Percentiles rank a stretch among this genome's conserved stretches.
Evolutionary conservation across 1,140 invertebrate genomes (phyloP).

Genomic region (Musca vetustissima): DNA sequence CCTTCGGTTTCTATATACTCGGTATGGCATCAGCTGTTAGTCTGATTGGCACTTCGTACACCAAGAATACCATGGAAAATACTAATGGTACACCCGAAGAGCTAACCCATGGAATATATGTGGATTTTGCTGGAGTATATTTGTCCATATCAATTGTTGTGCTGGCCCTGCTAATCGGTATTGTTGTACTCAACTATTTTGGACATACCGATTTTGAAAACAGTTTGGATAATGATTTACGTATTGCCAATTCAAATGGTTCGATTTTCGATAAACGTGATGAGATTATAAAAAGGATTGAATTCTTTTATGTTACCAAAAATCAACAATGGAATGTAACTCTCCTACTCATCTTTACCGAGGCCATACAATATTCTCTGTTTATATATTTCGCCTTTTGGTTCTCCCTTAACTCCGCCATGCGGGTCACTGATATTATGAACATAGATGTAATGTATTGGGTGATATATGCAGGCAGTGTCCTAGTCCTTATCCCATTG

Average conservation of each 20-base stretch:
- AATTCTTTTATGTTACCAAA: constrained; percentile 53
- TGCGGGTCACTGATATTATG: constrained; percentile 36
- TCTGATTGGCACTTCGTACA: constrained; percentile 41
- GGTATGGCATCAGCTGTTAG: constrained; percentile 46
- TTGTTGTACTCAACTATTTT: constrained; percentile 44
- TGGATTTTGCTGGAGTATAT: constrained; percentile 47
- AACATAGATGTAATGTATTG: constrained; percentile 45
- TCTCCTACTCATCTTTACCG: constrained; percentile 43
- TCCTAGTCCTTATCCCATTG: constrained; percentile 32
- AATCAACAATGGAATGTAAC: constrained; percentile 50
- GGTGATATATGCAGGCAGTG: constrained; percentile 44
- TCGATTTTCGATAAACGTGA: constrained; percentile 43
- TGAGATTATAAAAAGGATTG: constrained; percentile 45
- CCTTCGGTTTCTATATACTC: constrained; percentile 46
- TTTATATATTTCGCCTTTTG: constrained; percentile 49
- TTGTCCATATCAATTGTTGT: constrained; percentile 37
- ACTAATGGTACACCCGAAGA: constrained; percentile 31
- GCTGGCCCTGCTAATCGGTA: constrained; percentile 40
- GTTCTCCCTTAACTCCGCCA: constrained; percentile 42
- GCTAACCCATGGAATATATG: constrained; percentile 44
- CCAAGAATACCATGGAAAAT: constrained; percentile 34
- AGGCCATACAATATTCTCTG: constrained; percentile 46
- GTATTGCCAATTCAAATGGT: constrained; percentile 49
- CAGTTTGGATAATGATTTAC: constrained; percentile 48
- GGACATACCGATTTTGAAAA: constrained; percentile 44